Evolutionary conservation across 2,797 vertebrate species (phyloP).

Genomic region (Acropternis orthonyx): DNA sequence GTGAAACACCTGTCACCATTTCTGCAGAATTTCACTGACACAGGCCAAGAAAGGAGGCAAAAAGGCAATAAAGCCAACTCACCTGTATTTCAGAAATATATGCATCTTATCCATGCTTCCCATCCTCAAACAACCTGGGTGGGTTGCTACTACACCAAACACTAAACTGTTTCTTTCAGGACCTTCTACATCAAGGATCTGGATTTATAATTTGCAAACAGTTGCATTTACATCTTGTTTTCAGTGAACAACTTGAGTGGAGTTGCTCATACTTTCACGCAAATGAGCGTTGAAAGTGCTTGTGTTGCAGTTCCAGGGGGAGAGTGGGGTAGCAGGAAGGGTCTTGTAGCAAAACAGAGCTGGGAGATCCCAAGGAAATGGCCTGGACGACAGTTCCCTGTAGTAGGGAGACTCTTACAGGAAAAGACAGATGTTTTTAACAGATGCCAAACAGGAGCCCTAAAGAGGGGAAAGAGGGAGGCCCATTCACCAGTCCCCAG

Average conservation of each 20-base stretch:
- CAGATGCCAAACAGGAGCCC: not conserved
- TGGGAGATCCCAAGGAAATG: not conserved
- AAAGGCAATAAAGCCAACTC: not conserved
- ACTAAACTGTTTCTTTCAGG: not conserved
- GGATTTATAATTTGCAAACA: not conserved
- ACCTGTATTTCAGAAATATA: not conserved
- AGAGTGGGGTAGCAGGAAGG: not conserved
- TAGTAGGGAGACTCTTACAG: not conserved
- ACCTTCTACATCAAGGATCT: not conserved
- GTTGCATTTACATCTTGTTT: not conserved
- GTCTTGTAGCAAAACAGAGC: not conserved
- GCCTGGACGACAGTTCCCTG: not conserved
- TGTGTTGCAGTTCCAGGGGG: not conserved
- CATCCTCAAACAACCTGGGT: not conserved
- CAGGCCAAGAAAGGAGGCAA: not conserved
- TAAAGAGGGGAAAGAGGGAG: not conserved
- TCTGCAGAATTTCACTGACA: not conserved
- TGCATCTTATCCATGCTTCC: not conserved
- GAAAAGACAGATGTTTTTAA: not conserved
- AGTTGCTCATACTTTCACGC: not conserved
- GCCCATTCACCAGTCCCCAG: not conserved
- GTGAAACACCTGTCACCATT: not conserved
- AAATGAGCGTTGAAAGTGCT: not conserved
- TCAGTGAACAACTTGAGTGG: not conserved
- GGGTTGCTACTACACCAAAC: rapidly evolving